Percentiles rank a stretch among this genome's conserved stretches.
Evolutionary conservation across 2,797 vertebrate species (phyloP).

Genomic region (Enteromius thamalakanensis): DNA sequence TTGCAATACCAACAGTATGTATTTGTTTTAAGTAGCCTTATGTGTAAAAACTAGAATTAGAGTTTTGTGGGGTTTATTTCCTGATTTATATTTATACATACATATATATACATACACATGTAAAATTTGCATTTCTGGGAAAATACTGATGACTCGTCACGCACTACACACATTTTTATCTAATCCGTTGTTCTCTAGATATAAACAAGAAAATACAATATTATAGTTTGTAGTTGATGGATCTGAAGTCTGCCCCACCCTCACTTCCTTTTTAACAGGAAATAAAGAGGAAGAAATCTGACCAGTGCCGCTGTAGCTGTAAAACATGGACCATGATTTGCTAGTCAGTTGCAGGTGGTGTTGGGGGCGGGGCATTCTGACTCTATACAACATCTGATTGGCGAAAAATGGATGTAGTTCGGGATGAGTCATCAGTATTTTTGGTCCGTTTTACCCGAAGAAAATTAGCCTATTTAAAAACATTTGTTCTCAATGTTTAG

Average conservation of each 20-base stretch:
- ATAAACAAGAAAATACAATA: not conserved
- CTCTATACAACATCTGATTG: not conserved
- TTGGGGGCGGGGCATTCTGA: not conserved
- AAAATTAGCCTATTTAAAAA: not conserved
- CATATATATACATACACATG: not conserved
- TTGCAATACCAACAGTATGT: constrained; percentile 23
- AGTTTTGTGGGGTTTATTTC: constrained; percentile 3
- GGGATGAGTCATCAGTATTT: constrained; percentile 8
- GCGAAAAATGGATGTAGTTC: not conserved
- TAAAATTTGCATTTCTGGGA: not conserved
- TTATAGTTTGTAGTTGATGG: not conserved
- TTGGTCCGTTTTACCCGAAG: not conserved
- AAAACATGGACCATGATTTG: not conserved
- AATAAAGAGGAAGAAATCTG: not conserved
- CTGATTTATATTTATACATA: not conserved
- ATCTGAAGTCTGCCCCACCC: not conserved
- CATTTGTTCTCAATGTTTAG: not conserved
- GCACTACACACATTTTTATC: not conserved
- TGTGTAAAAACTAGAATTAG: constrained; percentile 6
- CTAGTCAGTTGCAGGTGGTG: not conserved
- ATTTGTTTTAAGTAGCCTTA: constrained; percentile 1
- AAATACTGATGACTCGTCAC: not conserved
- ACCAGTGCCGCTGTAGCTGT: not conserved
- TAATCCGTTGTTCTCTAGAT: not conserved
- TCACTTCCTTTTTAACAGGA: not conserved